Percentiles rank a stretch among this genome's conserved stretches.
Evolutionary conservation across 2,113 vertebrate species (phyloP).

Genomic region (Melanerpes aurifrons): DNA sequence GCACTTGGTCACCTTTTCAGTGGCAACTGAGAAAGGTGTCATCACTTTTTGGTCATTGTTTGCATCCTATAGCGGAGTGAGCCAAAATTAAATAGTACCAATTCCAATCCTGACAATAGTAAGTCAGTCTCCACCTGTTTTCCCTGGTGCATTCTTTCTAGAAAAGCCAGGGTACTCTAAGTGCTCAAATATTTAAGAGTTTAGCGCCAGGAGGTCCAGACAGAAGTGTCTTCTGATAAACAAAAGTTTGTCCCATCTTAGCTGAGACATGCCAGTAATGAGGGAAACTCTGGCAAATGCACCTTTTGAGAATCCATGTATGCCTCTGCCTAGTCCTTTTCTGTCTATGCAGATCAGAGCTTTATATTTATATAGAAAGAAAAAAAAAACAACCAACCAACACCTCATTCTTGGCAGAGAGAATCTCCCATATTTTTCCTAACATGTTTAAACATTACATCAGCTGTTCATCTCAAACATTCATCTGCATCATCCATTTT

Average conservation of each 20-base stretch:
- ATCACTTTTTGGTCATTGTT: not conserved
- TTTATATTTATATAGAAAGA: not conserved
- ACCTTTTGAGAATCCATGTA: not conserved
- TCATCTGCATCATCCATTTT: not conserved
- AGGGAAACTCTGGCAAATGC: not conserved
- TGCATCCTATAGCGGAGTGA: not conserved
- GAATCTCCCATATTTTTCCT: constrained; percentile 26
- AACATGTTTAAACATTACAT: constrained; percentile 61
- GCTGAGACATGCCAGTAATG: not conserved
- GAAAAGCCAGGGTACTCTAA: not conserved
- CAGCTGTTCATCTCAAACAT: constrained; percentile 30
- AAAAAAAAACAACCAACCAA: not conserved
- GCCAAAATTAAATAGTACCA: not conserved
- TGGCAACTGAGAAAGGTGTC: not conserved
- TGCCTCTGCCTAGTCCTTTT: not conserved
- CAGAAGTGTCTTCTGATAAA: not conserved
- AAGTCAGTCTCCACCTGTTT: not conserved
- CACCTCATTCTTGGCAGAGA: constrained; percentile 15
- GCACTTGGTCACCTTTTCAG: not conserved
- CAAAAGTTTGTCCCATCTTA: not conserved
- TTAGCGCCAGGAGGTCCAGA: not conserved
- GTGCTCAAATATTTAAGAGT: not conserved
- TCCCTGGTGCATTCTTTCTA: not conserved
- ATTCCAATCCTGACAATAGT: too few relatives aligned
- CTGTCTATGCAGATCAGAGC: constrained; percentile 18